Conservation (phyloP, 2,888 invertebrate genomes). For the Dicyrtomina minuta region DNA sequence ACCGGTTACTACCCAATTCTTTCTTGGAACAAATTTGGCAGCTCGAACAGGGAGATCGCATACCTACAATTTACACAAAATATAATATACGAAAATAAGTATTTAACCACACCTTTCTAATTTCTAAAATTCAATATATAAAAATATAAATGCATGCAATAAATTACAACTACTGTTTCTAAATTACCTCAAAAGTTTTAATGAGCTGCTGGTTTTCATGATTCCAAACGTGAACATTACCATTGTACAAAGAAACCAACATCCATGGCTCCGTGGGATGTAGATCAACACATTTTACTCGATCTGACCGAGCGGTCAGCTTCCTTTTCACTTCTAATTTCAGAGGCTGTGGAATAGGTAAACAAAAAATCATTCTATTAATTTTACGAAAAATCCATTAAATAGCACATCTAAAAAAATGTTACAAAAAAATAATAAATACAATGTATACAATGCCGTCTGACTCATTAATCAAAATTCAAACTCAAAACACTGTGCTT, state of each 20-base stretch:
- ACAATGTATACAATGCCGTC: background rate
- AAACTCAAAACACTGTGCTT: no score
- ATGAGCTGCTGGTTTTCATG: constrained; percentile 90
- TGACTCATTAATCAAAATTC: no score
- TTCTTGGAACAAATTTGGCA: constrained; percentile 92
- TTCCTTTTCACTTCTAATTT: constrained; percentile 97
- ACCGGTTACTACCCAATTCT: constrained; percentile 98
- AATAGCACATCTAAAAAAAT: no score
- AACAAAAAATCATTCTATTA: background rate
- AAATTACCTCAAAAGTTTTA: constrained; percentile 78
- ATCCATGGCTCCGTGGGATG: constrained; percentile 99
- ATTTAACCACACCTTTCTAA: background rate
- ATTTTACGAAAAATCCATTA: background rate
- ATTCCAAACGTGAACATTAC: constrained; percentile 99
- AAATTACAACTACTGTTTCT: background rate
- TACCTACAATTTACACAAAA: constrained; percentile 59
- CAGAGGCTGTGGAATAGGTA: constrained; percentile 71
- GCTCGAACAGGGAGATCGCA: constrained; percentile 96
- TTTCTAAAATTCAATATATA: background rate
- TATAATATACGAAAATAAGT: constrained; percentile 14
- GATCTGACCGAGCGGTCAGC: constrained; percentile 93
- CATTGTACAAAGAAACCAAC: constrained; percentile 96
- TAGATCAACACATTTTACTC: constrained; percentile 96
- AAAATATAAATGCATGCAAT: constrained; percentile 1
- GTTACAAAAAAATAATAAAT: background rate